These are phyloP conservation scores for Rhabditoides inermis DNA, from an alignment of 2,888 invertebrate genomes.

Conservation along the genomic window DNA sequence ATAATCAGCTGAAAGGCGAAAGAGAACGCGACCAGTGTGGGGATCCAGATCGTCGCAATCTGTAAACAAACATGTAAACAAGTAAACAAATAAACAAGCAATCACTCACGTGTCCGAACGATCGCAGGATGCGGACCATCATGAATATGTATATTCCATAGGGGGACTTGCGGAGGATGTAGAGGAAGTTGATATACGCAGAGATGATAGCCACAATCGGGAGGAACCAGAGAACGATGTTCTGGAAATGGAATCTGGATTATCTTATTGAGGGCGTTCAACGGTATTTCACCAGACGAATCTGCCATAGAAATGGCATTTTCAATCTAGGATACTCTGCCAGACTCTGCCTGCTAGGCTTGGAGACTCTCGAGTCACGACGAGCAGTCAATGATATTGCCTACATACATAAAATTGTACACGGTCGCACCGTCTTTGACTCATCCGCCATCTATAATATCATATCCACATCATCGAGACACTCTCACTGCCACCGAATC, in stretches of 20 bases:
- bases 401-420: too few species aligned
- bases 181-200: conserved; percentile 44
- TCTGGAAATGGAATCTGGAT: too few species aligned
- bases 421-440: too few species aligned
- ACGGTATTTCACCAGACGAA: too few species aligned
- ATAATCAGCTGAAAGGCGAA: conserved; percentile 48
- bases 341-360: too few species aligned
- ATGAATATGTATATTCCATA: conserved; percentile 50
- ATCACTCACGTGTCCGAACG: conserved; percentile 37
- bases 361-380: too few species aligned
- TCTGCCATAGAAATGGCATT: too few species aligned
- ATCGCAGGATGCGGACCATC: conserved; percentile 46
- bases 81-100: background rate
- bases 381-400: too few species aligned
- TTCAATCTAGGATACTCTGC: too few species aligned
- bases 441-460: too few species aligned
- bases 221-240: conserved; percentile 39
- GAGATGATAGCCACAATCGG: conserved; percentile 48
- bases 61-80: conserved; percentile 9
- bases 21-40: conserved; percentile 47
- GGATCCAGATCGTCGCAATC: conserved; percentile 50
- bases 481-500: background rate
- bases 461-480: too few species aligned
- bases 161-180: conserved; percentile 37
- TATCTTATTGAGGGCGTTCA: too few species aligned